Conservation (phyloP, 2,797 vertebrate genomes). For the Xerus rutilus region DNA sequence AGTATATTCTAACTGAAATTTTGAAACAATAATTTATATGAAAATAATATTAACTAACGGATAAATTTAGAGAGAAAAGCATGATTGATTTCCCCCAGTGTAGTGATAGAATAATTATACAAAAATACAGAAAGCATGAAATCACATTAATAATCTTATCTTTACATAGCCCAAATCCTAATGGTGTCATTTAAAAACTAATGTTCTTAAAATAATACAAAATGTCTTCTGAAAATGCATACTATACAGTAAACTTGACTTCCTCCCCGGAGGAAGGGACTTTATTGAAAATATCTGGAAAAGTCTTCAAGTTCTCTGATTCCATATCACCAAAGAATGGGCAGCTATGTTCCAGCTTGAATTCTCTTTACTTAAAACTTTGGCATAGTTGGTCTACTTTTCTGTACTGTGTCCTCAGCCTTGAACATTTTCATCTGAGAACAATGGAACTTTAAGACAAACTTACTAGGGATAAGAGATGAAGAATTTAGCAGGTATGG, state of each 20-base stretch:
- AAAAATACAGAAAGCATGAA: neutral
- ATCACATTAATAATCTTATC: neutral
- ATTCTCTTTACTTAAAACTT: neutral
- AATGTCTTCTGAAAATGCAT: constrained; percentile 19
- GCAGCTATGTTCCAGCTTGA: neutral
- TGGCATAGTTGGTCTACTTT: neutral
- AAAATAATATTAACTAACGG: constrained; percentile 41
- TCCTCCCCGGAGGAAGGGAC: neutral
- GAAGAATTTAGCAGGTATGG: neutral
- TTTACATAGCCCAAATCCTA: neutral
- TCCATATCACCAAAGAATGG: neutral
- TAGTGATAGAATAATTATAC: neutral
- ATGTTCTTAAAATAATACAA: constrained; percentile 56
- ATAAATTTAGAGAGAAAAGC: constrained; percentile 53
- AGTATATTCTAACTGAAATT: constrained; percentile 46
- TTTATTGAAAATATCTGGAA: neutral
- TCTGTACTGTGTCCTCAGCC: neutral
- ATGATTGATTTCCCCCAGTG: neutral
- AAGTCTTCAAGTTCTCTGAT: neutral
- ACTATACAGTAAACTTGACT: neutral
- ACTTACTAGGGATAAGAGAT: neutral
- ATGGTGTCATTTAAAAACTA: neutral
- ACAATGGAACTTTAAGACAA: neutral
- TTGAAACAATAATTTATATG: constrained; percentile 45
- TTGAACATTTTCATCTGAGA: neutral